A percentile compares a stretch with the other conserved stretches of the same genome.
Conservation (phyloP, 2,888 invertebrate species). For the Drosophila sordidula region DNA sequence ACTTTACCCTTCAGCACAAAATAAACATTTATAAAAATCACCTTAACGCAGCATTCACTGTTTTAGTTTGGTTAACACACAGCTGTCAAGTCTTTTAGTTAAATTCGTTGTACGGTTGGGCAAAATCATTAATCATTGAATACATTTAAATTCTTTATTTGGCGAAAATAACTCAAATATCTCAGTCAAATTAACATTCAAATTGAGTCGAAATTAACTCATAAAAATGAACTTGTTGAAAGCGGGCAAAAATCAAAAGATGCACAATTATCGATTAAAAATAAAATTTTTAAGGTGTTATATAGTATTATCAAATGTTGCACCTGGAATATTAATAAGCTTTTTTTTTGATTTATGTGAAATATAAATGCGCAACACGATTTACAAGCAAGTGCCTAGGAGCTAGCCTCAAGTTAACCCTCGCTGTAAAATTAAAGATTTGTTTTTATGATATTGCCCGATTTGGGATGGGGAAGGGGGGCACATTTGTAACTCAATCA, state of each 20-base stretch:
- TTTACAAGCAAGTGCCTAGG: neutral
- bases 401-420: constrained; percentile 31
- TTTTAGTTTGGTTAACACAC: constrained; percentile 21
- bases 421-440: constrained; percentile 31
- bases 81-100: constrained; percentile 37
- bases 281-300: constrained; percentile 29
- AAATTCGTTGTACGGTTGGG: constrained; percentile 3
- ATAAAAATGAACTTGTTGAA: constrained; percentile 6
- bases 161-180: constrained; percentile 17
- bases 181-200: constrained; percentile 24
- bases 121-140: constrained; percentile 39
- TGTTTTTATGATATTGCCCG: neutral
- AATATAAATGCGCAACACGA: constrained; percentile 13
- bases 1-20: constrained; percentile 4
- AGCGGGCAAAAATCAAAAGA: constrained; percentile 9
- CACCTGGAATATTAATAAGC: constrained; percentile 25
- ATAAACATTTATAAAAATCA: constrained; percentile 8
- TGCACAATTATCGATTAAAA: constrained; percentile 24
- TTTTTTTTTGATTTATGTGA: constrained; percentile 2
- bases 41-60: constrained; percentile 11
- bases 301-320: constrained; percentile 23
- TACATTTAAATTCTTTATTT: constrained; percentile 32
- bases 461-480: neutral
- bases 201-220: constrained; percentile 16
- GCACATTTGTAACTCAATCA: constrained; percentile 76